Conservation (phyloP, 1,140 invertebrate genomes). For the Rhyzopertha dominica region DNA sequence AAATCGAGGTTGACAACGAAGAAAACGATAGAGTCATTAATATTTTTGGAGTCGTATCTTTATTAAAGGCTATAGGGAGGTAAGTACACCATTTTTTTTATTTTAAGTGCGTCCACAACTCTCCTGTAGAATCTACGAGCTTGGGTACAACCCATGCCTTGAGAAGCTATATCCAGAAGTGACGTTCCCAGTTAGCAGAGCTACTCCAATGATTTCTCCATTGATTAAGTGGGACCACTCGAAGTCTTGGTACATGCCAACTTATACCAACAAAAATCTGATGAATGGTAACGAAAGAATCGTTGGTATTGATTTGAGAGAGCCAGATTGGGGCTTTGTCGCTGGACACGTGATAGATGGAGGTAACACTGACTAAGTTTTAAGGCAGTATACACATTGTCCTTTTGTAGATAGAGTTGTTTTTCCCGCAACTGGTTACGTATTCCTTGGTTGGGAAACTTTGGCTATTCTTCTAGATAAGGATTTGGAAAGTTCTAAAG, state of each 20-base stretch:
- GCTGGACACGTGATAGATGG: constrained; percentile 81
- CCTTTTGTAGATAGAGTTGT: constrained; percentile 67
- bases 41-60: no score
- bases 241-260: constrained; percentile 39
- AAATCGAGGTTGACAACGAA: no score
- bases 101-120: no score
- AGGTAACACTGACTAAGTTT: constrained; percentile 21
- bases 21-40: no score
- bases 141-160: constrained; percentile 51
- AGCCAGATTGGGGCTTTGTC: constrained; percentile 71
- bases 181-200: constrained; percentile 53
- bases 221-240: constrained; percentile 61
- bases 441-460: constrained; percentile 80
- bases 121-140: constrained; percentile 56
- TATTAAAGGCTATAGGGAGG: no score
- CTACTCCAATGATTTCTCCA: constrained; percentile 56
- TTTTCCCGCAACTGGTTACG: constrained; percentile 82
- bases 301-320: constrained; percentile 53
- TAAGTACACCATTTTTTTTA: no score
- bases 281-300: constrained; percentile 59
- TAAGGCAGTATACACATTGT: no score
- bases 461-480: constrained; percentile 71
- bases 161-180: constrained; percentile 49
- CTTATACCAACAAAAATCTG: constrained; percentile 11
- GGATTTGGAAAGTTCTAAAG: constrained; percentile 65